Percentiles rank a stretch among this genome's conserved stretches.
Evolutionary conservation across 1,140 invertebrate genomes (phyloP).

Genomic region (Hypothenemus hampei): DNA sequence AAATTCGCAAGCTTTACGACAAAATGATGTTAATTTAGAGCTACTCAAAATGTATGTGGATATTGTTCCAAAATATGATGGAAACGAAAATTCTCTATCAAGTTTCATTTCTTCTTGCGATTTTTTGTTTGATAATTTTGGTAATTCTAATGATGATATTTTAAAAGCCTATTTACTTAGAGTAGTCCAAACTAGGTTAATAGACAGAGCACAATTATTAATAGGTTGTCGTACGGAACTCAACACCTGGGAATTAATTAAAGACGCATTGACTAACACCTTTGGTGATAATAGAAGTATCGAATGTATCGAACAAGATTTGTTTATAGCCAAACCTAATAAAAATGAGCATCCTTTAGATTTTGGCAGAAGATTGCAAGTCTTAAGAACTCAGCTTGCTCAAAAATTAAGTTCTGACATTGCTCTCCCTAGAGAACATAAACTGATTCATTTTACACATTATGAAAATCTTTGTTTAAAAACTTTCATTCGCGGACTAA

Average conservation of each 20-base stretch:
- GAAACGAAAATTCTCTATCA: too few species aligned
- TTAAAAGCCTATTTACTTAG: too few species aligned
- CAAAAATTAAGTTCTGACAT: slow-evolving; percentile 12
- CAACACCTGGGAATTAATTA: slow-evolving; percentile 20
- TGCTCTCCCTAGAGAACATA: slow-evolving; percentile 4
- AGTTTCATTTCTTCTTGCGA: too few species aligned
- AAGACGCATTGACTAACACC: slow-evolving; percentile 20
- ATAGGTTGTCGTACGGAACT: slow-evolving; percentile 24
- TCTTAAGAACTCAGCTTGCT: slow-evolving; percentile 13
- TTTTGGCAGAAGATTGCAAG: slow-evolving; percentile 28
- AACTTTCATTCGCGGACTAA: slow-evolving; percentile 15
- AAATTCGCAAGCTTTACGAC: too few species aligned
- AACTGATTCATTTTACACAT: slow-evolving; percentile 13
- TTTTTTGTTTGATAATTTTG: too few species aligned
- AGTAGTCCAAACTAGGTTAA: too few species aligned
- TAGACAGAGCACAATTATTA: slow-evolving; percentile 19
- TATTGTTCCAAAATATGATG: too few species aligned
- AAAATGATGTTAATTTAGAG: too few species aligned
- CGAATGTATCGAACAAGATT: slow-evolving; percentile 30
- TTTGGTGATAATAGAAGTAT: slow-evolving; percentile 27
- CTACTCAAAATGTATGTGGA: too few species aligned
- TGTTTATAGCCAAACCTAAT: slow-evolving; percentile 16
- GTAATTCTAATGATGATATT: too few species aligned
- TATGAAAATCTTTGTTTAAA: slow-evolving; percentile 14
- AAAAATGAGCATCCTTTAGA: slow-evolving; percentile 27